These are phyloP conservation scores for Vesta saturnalis DNA, from an alignment of 2,888 invertebrate genomes.

Conservation along the genomic window DNA sequence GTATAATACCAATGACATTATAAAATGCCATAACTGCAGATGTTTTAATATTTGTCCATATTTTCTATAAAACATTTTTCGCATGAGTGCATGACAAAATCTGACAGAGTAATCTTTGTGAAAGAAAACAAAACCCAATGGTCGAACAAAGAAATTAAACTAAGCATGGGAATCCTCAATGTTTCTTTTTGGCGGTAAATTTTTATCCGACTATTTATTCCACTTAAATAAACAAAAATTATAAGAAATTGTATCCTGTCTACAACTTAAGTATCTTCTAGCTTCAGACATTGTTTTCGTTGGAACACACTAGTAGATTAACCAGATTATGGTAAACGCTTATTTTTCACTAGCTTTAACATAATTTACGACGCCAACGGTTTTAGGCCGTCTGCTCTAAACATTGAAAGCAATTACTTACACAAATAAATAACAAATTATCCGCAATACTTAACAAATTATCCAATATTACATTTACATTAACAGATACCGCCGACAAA, in stretches of 20 bases:
- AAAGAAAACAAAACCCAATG: constrained; percentile 49
- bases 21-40: constrained; percentile 21
- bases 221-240: constrained; percentile 54
- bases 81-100: constrained; percentile 42
- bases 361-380: constrained; percentile 50
- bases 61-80: constrained; percentile 32
- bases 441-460: background rate
- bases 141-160: constrained; percentile 50
- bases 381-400: constrained; percentile 39
- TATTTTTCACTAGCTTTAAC: constrained; percentile 55
- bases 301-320: constrained; percentile 49
- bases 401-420: background rate
- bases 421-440: background rate
- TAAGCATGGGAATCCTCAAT: constrained; percentile 49
- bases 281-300: constrained; percentile 29
- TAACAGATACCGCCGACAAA: background rate
- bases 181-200: constrained; percentile 51
- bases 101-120: constrained; percentile 41
- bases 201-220: constrained; percentile 57
- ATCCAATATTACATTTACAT: background rate
- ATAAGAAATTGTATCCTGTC: constrained; percentile 44
- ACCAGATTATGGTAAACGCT: constrained; percentile 53
- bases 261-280: constrained; percentile 12
- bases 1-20: constrained; percentile 29
- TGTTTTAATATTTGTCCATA: constrained; percentile 30